Base-by-base conservation (phyloP, 2,888 invertebrate genomes). In the Cantharis rufa region DNA sequence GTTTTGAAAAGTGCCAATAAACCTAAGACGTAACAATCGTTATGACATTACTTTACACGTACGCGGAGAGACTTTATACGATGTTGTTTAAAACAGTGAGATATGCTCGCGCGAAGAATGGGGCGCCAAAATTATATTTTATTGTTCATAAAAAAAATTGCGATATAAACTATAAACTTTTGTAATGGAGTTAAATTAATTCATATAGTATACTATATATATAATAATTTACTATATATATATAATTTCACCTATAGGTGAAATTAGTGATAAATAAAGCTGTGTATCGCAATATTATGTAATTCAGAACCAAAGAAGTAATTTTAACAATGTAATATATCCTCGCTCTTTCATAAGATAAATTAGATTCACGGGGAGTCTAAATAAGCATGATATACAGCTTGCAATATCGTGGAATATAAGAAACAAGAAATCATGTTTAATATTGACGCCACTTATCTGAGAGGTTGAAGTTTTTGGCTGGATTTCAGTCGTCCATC, bases 401-500 rank as follows among this genome's bases (percentile, higher is more conserved):
- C 75, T 79, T 78, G 84, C 86, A 86, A 86, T 86, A 86, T 86
- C 85, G 84, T 82, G 85, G 84, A 86, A 86, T 85, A 85, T 86
- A 86, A 86, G 86, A 86, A 86, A 87, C 85, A 86, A 86, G 86
- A 87, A 87, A 86, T 86, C 87, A 86, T 86, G 86, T 87, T 86
- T 86, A 87, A 84, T 85, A 86, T 86, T 86, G 85, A 86, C 86
- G 86, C 85, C 86, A 86, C 86, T 86, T 87, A 86, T 86, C 86
- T 85, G 80, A 80, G 81, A 78, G 81, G 81, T 80, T 78, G 78
- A 80, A 80, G 80, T 82, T 66, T 66, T 84, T 84, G 86, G 86
- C 85, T 83, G 85, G 86, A 86, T 86, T 87, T 86, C 82, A 85
- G 87, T 87, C 87, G 87, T 87, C 86, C 87, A 88, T 88, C 88